Evolutionary conservation across 2,113 vertebrate species (phyloP).

Genomic region (Salvelinus sp.): DNA sequence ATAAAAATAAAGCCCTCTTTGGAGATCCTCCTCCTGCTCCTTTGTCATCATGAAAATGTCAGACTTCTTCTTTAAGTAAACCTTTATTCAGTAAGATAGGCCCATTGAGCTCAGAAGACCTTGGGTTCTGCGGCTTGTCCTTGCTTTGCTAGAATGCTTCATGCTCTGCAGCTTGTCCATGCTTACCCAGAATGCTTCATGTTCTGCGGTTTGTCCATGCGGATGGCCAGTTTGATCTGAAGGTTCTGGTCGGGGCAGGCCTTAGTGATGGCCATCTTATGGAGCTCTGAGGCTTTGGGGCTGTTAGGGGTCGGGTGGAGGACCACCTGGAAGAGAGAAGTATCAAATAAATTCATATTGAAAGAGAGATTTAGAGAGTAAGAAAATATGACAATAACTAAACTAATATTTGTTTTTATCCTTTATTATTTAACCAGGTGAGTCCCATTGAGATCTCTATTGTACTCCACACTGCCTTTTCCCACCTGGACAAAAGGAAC

Average conservation of each 20-base stretch:
- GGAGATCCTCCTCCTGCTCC: neutral
- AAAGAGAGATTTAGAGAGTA: neutral
- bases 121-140: slow-evolving; percentile 91
- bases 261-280: slow-evolving; percentile 98
- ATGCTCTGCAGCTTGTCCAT: no score
- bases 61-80: no score
- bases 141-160: slow-evolving; percentile 62
- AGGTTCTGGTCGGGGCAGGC: slow-evolving; percentile 97
- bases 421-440: no score
- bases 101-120: no score
- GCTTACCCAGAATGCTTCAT: slow-evolving; percentile 99
- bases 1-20: neutral
- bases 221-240: slow-evolving; percentile 95
- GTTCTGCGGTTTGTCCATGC: slow-evolving; percentile 99
- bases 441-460: no score
- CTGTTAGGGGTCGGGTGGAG: slow-evolving; percentile 97
- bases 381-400: neutral
- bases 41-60: no score
- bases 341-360: slow-evolving; percentile 13
- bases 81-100: no score
- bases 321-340: slow-evolving; percentile 78
- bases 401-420: no score
- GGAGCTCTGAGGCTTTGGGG: slow-evolving; percentile 95
- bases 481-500: no score
- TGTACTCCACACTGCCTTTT: no score